These are phyloP conservation scores for Microcebus ravelobensis DNA, from an alignment of 2,113 vertebrate species.

Conservation along the genomic window DNA sequence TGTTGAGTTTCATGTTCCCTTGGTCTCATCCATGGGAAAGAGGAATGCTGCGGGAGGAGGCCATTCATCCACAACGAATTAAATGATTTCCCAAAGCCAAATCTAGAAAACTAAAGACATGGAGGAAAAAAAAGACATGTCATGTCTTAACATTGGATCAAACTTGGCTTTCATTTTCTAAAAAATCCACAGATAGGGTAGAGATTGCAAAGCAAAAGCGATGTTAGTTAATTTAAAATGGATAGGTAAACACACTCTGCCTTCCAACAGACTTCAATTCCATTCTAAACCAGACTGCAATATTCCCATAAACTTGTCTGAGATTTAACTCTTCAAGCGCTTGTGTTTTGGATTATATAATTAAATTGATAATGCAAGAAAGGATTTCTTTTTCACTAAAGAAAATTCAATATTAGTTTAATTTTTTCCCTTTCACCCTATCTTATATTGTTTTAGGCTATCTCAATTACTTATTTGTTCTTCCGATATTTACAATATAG, in stretches of 20 bases:
- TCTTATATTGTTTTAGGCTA: constrained; percentile 40
- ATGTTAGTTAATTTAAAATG: background rate
- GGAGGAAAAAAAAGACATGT: background rate
- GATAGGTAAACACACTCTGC: background rate
- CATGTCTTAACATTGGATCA: background rate
- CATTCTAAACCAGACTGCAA: background rate
- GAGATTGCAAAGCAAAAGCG: background rate
- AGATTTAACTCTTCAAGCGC: background rate
- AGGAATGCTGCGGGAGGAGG: constrained; percentile 71
- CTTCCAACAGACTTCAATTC: background rate
- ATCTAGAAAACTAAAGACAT: constrained; percentile 58
- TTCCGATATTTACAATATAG: background rate
- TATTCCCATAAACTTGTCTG: background rate
- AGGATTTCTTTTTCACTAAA: background rate
- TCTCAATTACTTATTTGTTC: constrained; percentile 10
- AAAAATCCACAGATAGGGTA: background rate
- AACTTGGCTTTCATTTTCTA: background rate
- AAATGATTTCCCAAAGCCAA: constrained; percentile 73
- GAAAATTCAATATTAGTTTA: constrained; percentile 28
- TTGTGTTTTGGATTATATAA: background rate
- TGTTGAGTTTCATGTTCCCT: constrained; percentile 75
- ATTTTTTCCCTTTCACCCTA: background rate
- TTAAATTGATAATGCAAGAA: background rate
- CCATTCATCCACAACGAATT: constrained; percentile 71
- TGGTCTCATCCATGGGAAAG: constrained; percentile 69